A percentile compares a stretch with the other conserved stretches of the same genome.
Evolutionary conservation across 2,113 vertebrate genomes (phyloP).

Genomic region (Hymenochirus boettgeri): DNA sequence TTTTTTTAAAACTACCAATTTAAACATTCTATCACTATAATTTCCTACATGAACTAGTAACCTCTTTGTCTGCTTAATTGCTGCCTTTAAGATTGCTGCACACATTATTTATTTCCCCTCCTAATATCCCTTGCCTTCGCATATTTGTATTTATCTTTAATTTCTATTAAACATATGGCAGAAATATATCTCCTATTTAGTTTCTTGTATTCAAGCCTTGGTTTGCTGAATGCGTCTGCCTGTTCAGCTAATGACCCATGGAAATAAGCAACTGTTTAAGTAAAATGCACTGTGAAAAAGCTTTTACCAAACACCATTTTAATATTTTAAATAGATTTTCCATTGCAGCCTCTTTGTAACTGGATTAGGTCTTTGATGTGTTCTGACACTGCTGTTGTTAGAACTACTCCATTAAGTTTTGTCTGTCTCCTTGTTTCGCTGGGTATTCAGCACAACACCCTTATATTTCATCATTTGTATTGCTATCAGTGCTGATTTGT

Average conservation of each 20-base stretch:
- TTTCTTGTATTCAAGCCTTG: constrained; percentile 71
- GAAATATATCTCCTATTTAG: constrained; percentile 76
- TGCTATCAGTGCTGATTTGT: constrained; percentile 99
- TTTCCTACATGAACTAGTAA: no score
- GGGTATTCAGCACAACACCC: constrained; percentile 79
- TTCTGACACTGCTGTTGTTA: constrained; percentile 95
- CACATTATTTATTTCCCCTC: not conserved
- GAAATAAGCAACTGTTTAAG: constrained; percentile 97
- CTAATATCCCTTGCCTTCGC: constrained; percentile 7
- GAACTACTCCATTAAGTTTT: constrained; percentile 95
- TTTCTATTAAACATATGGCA: constrained; percentile 54
- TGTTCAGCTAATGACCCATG: constrained; percentile 93
- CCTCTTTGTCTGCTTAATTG: not conserved
- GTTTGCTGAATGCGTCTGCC: constrained; percentile 76
- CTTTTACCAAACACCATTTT: constrained; percentile 96
- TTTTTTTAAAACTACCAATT: no score
- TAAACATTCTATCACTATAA: no score
- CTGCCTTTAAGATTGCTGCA: not conserved
- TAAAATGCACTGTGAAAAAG: constrained; percentile 85
- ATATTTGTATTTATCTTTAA: constrained; percentile 47
- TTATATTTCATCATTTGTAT: constrained; percentile 99
- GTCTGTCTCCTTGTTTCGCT: constrained; percentile 94
- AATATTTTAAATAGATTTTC: constrained; percentile 98
- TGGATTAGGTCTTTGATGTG: constrained; percentile 95
- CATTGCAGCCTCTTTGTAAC: constrained; percentile 83